These are phyloP conservation scores for Anoplius nigerrimus DNA, from an alignment of 2,888 invertebrate species.

Conservation along the genomic window DNA sequence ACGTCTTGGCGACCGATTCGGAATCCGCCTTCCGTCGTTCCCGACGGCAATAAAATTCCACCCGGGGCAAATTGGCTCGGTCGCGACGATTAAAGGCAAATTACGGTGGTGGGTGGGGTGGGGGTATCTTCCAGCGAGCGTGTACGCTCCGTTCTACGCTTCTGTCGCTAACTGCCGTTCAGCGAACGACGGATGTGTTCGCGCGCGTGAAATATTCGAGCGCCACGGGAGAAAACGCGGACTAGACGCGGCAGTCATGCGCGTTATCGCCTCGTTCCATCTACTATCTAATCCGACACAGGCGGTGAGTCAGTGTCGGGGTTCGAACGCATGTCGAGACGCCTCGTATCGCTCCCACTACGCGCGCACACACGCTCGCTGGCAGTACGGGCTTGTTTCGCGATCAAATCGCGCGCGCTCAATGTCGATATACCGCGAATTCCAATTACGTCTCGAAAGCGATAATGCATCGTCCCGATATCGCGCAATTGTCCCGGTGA, in stretches of 20 bases:
- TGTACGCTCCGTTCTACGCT: neutral
- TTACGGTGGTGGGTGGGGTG: neutral
- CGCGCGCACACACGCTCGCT: neutral
- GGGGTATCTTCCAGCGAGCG: neutral
- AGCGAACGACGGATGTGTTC: too few relatives aligned
- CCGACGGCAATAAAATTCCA: too few relatives aligned
- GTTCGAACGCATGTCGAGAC: neutral
- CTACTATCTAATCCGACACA: constrained; percentile 6
- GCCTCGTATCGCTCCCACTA: neutral
- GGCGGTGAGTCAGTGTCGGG: neutral
- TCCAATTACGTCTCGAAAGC: too few relatives aligned
- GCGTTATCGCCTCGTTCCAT: neutral
- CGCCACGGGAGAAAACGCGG: neutral
- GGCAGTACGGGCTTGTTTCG: neutral
- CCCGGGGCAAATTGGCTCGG: too few relatives aligned
- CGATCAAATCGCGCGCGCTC: neutral
- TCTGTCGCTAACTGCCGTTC: neutral
- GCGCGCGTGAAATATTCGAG: too few relatives aligned
- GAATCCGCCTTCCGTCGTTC: too few relatives aligned
- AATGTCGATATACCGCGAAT: too few relatives aligned
- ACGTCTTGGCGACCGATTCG: too few relatives aligned
- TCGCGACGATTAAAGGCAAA: too few relatives aligned
- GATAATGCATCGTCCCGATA: too few relatives aligned
- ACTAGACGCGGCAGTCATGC: constrained; percentile 4
- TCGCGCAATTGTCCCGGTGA: neutral